A percentile compares a stretch with the other conserved stretches of the same genome.
Evolutionary conservation across 2,888 invertebrate genomes (phyloP).

Genomic region (Andrena dorsata): DNA sequence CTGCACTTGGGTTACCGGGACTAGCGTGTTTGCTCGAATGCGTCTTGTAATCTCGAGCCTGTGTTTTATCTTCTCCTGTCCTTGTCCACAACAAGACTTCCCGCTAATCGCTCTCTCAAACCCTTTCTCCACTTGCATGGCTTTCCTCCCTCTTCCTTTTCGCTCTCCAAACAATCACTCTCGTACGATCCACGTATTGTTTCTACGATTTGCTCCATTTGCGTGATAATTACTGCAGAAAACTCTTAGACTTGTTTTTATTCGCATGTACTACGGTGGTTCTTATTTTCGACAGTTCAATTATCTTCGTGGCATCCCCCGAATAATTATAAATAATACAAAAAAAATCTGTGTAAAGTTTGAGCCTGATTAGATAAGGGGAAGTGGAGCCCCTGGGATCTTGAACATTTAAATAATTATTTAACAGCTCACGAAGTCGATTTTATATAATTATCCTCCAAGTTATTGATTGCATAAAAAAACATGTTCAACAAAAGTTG

Average conservation of each 20-base stretch:
- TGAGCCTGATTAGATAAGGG: too few relatives aligned
- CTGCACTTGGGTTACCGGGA: constrained; percentile 50
- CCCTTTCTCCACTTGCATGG: constrained; percentile 12
- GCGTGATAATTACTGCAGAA: background rate
- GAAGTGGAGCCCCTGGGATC: too few relatives aligned
- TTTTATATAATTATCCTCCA: too few relatives aligned
- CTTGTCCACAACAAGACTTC: constrained; percentile 42
- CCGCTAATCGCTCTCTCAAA: constrained; percentile 48
- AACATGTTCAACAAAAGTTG: too few relatives aligned
- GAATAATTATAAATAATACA: too few relatives aligned
- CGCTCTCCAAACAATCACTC: constrained; percentile 18
- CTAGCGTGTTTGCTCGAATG: constrained; percentile 46
- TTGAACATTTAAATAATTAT: too few relatives aligned
- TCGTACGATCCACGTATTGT: background rate
- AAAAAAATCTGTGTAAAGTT: too few relatives aligned
- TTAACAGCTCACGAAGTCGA: too few relatives aligned
- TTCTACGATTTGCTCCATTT: constrained; percentile 28
- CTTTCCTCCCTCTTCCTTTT: background rate
- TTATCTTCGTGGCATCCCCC: too few relatives aligned
- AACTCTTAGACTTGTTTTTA: background rate
- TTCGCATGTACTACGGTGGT: background rate
- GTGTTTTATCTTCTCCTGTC: constrained; percentile 54
- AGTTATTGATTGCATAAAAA: too few relatives aligned
- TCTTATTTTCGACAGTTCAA: too few relatives aligned
- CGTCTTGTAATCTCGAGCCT: constrained; percentile 30